phyloP scores from a whole-genome alignment of 1,140 invertebrate species.

The Homarus americanus region DNA sequence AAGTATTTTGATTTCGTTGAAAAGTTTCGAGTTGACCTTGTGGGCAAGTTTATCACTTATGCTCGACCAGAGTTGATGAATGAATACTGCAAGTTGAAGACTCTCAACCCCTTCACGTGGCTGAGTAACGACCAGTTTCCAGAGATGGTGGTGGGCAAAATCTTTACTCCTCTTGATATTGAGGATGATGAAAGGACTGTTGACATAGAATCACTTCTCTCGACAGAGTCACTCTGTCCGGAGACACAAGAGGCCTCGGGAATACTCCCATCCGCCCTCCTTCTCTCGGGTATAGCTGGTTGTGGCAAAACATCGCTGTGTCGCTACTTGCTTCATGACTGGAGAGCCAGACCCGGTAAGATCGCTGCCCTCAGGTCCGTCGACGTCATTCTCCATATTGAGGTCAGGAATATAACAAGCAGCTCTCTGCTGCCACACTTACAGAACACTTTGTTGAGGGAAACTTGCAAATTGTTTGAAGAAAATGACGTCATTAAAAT shows the following conservation, averaged over 20 bases:
- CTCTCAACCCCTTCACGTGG: conserved; percentile 70
- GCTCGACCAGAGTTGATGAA: conserved; percentile 37
- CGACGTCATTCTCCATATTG: conserved; percentile 46
- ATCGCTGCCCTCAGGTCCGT: conserved; percentile 25
- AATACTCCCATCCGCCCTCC: conserved; percentile 26
- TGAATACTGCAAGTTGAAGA: conserved; percentile 53
- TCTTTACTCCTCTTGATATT: conserved; percentile 67
- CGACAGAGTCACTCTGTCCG: background rate
- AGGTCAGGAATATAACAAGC: conserved; percentile 27
- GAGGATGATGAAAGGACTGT: conserved; percentile 7
- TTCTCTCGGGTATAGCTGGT: conserved; percentile 48
- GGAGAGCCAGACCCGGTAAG: conserved; percentile 11
- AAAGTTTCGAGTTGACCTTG: conserved; percentile 57
- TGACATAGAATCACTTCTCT: background rate
- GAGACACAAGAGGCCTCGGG: conserved; percentile 8
- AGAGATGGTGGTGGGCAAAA: conserved; percentile 53
- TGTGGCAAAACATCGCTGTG: conserved; percentile 65
- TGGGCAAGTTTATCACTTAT: conserved; percentile 60
- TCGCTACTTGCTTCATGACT: conserved; percentile 53
- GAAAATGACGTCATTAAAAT: conserved; percentile 44
- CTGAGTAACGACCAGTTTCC: conserved; percentile 63
- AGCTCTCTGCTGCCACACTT: conserved; percentile 27
- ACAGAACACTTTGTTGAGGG: conserved; percentile 9
- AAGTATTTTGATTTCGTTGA: conserved; percentile 39
- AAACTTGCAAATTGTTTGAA: conserved; percentile 50